Base-by-base conservation (phyloP, 1,140 invertebrate genomes). In the Aphelenchoides besseyi region DNA sequence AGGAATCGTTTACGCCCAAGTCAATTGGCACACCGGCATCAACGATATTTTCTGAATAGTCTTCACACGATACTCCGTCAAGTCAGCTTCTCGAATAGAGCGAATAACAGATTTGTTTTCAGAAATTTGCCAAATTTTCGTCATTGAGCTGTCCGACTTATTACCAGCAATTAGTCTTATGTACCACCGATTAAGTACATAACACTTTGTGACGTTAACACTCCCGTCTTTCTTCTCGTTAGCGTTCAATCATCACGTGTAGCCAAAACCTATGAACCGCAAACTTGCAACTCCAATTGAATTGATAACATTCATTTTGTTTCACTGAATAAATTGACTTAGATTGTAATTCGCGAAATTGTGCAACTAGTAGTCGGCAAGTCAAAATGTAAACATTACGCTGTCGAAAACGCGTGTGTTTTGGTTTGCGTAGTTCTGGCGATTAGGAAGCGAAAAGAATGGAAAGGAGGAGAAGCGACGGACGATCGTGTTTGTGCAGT, bases 1-100 rank as follows among this genome's bases (percentile, higher is more conserved):
- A 23, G 55, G 55, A 28, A 33, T 8, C 18, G 55, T 59, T 33
- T 59, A 59, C 18, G 55, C 55, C 5, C 55, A 59, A 59, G 23
- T 59, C 5, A 23, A 59, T 33, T 59, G 55, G 55, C 16, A 33
- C 18, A 59, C 55, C 55, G 55, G 55, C 5, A 59, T 59, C 55
- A 59, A 59, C 18, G 55, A 59, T 23, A 59, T 59, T 18, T 59
- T 59, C 55, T 48, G 41, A 48, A 23, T 23, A 48, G 41, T 48
- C 41, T n/a, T 23, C 12, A 23, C 41, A 48, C 12, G 41, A 23
- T 12, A 12, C 12, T 16, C 41, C 41, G 12, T 23, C 41, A 48
- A 48, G 12, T 48, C 12, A 48, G 12, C 41, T 48, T 48, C 41
- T 48, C 23, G 41, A 16, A 16, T 48, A 23, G 12, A 48, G 41